Evolutionary conservation across 2,888 invertebrate genomes (phyloP), one percentile per base, ranked within the genome.

Genomic region (Scaptomyza caliginosa): DNA sequence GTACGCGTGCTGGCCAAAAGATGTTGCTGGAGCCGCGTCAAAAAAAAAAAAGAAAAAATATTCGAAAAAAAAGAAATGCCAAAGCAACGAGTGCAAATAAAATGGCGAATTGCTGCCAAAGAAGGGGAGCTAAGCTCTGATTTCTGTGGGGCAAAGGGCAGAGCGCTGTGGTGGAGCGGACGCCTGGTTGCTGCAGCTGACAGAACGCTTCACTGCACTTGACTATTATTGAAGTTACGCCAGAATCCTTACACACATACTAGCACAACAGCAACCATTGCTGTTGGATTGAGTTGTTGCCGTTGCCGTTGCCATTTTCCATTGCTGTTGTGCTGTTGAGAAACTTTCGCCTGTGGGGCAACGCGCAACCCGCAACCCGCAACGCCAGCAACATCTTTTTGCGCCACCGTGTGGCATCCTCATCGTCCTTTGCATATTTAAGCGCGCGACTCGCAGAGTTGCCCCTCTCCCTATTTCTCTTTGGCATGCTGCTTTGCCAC

Each of bases 151-250:
- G 38, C 10, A 36, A 28, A 46, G 28, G 45, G 39, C 7, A 13
- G 32, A 13, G 11, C 10, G 26, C 34, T 38, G 26, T 32, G 63
- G 43, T 38, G 58, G 59, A n/a, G n/a, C n/a, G 54, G 11, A 3
- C 11, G 66, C 52, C 43, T 26, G 84, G 86, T 79, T 77, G 55
- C 58, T 85, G 88, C 86, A 81, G 81, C 80, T 86, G 84, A 69
- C 68, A 57, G 64, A 69, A 86, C 77, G 89, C 88, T 88, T 88
- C 87, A 89, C 77, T 85, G 88, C 88, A 87, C 88, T 80, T 76
- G 71, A 77, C 88, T 88, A 78, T 89, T 89, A 80, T 89, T 77
- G 85, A 66, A 85, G 72, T 79, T 75, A 58, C 65, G 66, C 59
- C 67, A 66, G 78, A 57, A 81, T 75, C 64, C 75, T 57, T 48